Conservation (phyloP, 2,888 invertebrate genomes). For the Harpalus rufipes region DNA sequence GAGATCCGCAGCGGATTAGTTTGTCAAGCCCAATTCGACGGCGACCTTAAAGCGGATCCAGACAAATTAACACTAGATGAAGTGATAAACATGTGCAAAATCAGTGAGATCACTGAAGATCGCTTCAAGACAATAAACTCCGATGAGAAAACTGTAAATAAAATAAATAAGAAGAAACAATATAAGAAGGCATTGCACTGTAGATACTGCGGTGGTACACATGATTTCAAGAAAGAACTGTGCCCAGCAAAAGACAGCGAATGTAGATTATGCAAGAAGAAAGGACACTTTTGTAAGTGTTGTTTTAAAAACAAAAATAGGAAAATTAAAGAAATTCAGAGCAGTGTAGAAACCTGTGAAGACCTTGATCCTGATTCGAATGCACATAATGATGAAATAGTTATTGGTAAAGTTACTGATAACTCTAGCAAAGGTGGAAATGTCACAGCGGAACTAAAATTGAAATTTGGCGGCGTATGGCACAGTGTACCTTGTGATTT, state of each 20-base stretch:
- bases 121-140: background rate
- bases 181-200: background rate
- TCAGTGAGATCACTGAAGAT: slow-evolving; percentile 12
- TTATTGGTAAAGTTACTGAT: background rate
- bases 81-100: background rate
- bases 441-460: background rate
- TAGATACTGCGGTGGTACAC: background rate
- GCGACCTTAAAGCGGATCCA: slow-evolving; percentile 1
- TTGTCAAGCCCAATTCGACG: no score
- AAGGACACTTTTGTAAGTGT: background rate
- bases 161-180: background rate
- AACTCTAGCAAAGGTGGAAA: background rate
- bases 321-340: background rate
- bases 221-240: background rate
- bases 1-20: no score
- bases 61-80: slow-evolving; percentile 6
- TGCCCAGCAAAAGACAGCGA: background rate
- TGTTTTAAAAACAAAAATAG: slow-evolving; percentile 15
- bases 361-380: background rate
- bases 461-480: background rate
- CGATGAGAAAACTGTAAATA: background rate
- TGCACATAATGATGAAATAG: background rate
- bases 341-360: background rate
- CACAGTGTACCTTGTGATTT: background rate
- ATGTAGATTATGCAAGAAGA: slow-evolving; percentile 28